phyloP scores from a whole-genome alignment of 92 coral and sea anemone genomes.

The Actinernus sp. region DNA sequence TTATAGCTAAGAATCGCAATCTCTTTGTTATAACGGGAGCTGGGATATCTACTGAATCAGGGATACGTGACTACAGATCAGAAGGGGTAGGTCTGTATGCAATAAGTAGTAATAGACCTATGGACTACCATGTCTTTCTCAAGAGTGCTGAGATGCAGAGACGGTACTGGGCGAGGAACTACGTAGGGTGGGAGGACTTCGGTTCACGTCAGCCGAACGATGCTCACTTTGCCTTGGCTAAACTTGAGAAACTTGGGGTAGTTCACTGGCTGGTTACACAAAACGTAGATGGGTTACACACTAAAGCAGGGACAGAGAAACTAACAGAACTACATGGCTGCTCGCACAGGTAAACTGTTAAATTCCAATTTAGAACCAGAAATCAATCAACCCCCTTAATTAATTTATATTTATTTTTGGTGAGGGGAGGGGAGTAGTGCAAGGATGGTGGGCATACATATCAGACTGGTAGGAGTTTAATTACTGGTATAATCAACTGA shows the following conservation, averaged over 20 bases:
- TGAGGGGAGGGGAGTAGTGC: not conserved
- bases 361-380: too few species aligned
- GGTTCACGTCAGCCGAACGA: constrained; percentile 79
- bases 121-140: constrained; percentile 85
- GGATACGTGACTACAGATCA: constrained; percentile 94
- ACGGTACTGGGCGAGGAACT: constrained; percentile 97
- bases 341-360: constrained; percentile 79
- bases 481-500: too few species aligned
- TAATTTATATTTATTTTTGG: not conserved
- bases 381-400: too few species aligned
- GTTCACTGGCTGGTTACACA: constrained; percentile 93
- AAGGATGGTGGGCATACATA: not conserved
- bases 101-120: constrained; percentile 78
- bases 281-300: constrained; percentile 94
- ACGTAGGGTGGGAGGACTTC: constrained; percentile 91
- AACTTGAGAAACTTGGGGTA: constrained; percentile 77
- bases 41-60: constrained; percentile 97
- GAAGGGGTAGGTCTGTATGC: constrained; percentile 94
- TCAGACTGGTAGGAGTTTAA: too few species aligned
- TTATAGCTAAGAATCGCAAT: constrained; percentile 49
- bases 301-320: constrained; percentile 86
- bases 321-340: constrained; percentile 95
- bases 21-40: constrained; percentile 96
- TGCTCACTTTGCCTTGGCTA: constrained; percentile 78
- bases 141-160: constrained; percentile 65